Conservation (phyloP, 2,888 invertebrate genomes). For the Desoria tigrina region DNA sequence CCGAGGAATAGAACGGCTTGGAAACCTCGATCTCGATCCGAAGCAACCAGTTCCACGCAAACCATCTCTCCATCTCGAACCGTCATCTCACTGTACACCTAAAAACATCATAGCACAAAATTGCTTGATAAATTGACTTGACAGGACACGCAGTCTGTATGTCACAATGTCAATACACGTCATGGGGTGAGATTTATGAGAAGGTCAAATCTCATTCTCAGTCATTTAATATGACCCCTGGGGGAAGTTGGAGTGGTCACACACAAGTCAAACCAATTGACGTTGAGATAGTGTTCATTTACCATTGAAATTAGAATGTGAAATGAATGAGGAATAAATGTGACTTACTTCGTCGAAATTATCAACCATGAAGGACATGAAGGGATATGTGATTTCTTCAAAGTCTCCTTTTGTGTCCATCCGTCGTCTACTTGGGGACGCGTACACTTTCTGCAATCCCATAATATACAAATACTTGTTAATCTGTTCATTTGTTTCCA, state of each 20-base stretch:
- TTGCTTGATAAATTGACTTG: too few relatives aligned
- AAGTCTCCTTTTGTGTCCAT: slow-evolving; percentile 98
- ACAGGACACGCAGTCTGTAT: too few relatives aligned
- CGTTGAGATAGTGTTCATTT: too few relatives aligned
- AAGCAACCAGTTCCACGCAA: slow-evolving; percentile 94
- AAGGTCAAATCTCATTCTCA: too few relatives aligned
- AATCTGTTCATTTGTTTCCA: too few relatives aligned
- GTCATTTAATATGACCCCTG: too few relatives aligned
- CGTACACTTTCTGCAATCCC: slow-evolving; percentile 75
- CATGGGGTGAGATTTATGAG: too few relatives aligned
- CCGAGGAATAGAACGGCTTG: slow-evolving; percentile 96
- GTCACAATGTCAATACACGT: too few relatives aligned
- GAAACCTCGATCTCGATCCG: slow-evolving; percentile 79
- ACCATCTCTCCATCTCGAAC: slow-evolving; percentile 99
- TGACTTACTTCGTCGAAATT: slow-evolving; percentile 51
- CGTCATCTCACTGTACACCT: slow-evolving; percentile 92
- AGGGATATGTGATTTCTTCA: slow-evolving; percentile 98
- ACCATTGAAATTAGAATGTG: too few relatives aligned
- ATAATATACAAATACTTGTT: not conserved
- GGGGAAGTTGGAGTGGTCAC: too few relatives aligned
- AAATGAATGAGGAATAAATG: not conserved
- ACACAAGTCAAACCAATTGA: too few relatives aligned
- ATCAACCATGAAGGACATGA: slow-evolving; percentile 91
- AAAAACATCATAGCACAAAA: too few relatives aligned
- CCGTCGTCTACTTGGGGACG: slow-evolving; percentile 91